These are phyloP conservation scores for Microtus ochrogaster DNA, from an alignment of 2,113 vertebrate species.

Conservation along the genomic window DNA sequence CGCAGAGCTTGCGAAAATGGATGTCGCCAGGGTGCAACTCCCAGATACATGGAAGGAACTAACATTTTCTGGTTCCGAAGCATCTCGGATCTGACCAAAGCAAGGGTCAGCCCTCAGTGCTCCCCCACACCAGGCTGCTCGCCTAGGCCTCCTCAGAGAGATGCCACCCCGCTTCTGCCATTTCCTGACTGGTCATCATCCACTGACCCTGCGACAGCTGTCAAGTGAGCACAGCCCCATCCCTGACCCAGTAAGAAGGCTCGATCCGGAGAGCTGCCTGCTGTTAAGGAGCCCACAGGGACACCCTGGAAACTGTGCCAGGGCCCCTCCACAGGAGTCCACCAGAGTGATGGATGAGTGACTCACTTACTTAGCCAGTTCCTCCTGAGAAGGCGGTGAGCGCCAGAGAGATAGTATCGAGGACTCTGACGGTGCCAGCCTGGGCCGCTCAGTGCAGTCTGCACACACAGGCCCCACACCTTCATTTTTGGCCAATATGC, in stretches of 20 bases:
- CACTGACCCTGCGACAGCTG: fast-evolving
- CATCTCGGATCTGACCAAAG: not conserved
- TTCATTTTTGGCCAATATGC: not conserved
- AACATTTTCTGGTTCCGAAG: not conserved
- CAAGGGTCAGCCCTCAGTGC: fast-evolving
- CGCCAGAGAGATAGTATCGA: not conserved
- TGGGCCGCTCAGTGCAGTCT: not conserved
- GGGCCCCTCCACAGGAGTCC: not conserved
- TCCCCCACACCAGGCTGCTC: fast-evolving
- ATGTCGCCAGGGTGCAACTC: too few species aligned
- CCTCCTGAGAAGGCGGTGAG: not conserved
- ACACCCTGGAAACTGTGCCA: not conserved
- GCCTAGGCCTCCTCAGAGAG: too few species aligned
- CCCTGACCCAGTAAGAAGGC: not conserved
- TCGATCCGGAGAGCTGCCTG: not conserved
- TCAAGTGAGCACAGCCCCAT: fast-evolving
- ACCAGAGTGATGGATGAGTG: fast-evolving
- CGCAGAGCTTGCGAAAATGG: not conserved
- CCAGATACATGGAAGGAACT: not conserved
- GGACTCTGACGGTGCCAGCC: not conserved
- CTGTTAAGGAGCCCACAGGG: not conserved
- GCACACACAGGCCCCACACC: fast-evolving
- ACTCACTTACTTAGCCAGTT: not conserved
- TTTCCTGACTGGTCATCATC: not conserved
- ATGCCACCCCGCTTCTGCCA: not conserved